Conservation (phyloP, 2,888 invertebrate species). For the Orthosia incerta region DNA sequence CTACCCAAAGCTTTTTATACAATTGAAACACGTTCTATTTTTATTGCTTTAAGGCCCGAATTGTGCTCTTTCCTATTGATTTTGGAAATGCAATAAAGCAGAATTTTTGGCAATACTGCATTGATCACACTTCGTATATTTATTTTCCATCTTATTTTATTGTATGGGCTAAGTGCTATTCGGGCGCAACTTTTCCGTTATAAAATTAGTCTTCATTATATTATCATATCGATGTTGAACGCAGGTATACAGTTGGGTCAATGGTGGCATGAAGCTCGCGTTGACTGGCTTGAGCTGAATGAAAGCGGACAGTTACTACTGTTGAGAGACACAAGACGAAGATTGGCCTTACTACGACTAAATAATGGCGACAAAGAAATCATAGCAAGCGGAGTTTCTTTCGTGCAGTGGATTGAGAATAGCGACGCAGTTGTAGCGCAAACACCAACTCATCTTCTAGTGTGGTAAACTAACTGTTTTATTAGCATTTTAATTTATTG, state of each 20-base stretch:
- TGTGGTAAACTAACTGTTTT: slow-evolving; percentile 93
- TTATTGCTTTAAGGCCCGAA: too few relatives aligned
- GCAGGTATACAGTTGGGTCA: slow-evolving; percentile 93
- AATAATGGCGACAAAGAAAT: slow-evolving; percentile 92
- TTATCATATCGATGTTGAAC: background rate
- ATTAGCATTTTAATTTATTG: background rate
- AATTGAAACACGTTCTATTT: too few relatives aligned
- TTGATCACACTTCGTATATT: background rate
- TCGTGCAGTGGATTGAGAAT: slow-evolving; percentile 96
- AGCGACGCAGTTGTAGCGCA: slow-evolving; percentile 99
- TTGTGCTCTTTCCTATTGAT: too few relatives aligned
- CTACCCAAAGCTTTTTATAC: too few relatives aligned
- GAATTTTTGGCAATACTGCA: background rate
- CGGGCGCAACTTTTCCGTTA: background rate
- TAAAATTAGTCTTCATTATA: background rate
- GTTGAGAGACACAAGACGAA: slow-evolving; percentile 96
- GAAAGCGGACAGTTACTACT: slow-evolving; percentile 98
- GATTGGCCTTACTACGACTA: slow-evolving; percentile 92
- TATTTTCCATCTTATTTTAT: background rate
- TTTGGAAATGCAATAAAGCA: background rate
- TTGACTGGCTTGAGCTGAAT: slow-evolving; percentile 99
- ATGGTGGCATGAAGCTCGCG: slow-evolving; percentile 97
- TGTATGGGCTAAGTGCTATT: background rate
- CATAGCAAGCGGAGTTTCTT: slow-evolving; percentile 93
- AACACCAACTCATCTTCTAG: slow-evolving; percentile 96